Base-by-base conservation (phyloP, 2,797 vertebrate species). In the Hirundo rustica region DNA sequence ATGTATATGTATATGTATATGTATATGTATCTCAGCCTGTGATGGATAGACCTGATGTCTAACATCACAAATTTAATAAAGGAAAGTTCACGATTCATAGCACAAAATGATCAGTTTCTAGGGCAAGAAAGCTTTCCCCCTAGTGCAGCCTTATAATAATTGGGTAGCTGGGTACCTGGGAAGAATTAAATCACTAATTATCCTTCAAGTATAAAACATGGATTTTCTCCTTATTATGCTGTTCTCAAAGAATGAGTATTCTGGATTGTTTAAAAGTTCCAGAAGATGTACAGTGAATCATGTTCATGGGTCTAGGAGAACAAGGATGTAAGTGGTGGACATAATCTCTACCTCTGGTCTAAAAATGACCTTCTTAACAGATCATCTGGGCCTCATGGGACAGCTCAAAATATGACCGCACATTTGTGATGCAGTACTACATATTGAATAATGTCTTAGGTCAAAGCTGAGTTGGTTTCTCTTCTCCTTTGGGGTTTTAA, bases 51-150 rank as follows among this genome's bases (percentile, higher is more conserved):
- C 11, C 36, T 60, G 53, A 64, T 75, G 45, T 79, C 64, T 79
- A 38, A 73, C 6, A 66, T 45, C 29, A 66, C 8, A 92, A 85
- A 88, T 73, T 72, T 86, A 77, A 81, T 80, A 71, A 77, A 73
- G 14, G 11, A 34, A 85, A 40, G 13, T 48, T 93, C 36, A 38
- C 1, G 8, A 16, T 64, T 88, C 51, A 29, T 51, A 70, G 48
- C 17, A 79, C 57, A 82, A 62, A 50, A 58, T 23, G 2, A 51
- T 88, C 26, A 45, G 12, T 66, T 89, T 38, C 15, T 81, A 75
- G 23, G 11, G 34, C 16, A 54, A 62, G 57, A 40, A 70, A 51
- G 3, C 9, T 72, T 72, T 88, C 47, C 21, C 11, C 2, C 3
- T 75, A 34, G 16, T 76, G 11, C 11, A 75, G 13, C 17, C 11